Evolutionary conservation across 1,140 invertebrate species (phyloP).

Genomic region (Atopsyche davidsoni): DNA sequence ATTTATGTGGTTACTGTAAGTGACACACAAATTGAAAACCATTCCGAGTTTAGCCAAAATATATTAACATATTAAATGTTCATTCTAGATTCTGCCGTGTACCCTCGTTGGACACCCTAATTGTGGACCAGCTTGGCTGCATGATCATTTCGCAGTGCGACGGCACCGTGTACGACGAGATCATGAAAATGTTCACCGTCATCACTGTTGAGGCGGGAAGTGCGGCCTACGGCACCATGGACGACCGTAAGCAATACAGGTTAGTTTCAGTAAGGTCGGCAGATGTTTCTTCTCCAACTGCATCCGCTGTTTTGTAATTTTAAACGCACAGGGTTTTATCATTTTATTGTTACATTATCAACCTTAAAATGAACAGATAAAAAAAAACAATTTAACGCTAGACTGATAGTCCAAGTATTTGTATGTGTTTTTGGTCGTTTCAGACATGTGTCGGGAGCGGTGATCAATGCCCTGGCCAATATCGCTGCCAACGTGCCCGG

Average conservation of each 20-base stretch:
- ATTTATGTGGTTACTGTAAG: too few species aligned
- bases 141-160: constrained; percentile 92
- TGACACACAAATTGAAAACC: too few species aligned
- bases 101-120: constrained; percentile 84
- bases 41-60: too few species aligned
- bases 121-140: constrained; percentile 94
- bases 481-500: constrained; percentile 91
- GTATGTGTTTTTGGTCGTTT: constrained; percentile 24
- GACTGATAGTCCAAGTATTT: too few species aligned
- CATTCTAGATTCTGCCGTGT: constrained; percentile 73
- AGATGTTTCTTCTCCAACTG: too few species aligned
- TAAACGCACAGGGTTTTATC: background rate
- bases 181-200: constrained; percentile 96
- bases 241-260: constrained; percentile 72
- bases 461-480: constrained; percentile 90
- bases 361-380: too few species aligned
- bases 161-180: constrained; percentile 81
- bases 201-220: constrained; percentile 91
- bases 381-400: too few species aligned
- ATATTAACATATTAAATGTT: too few species aligned
- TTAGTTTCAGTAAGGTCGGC: too few species aligned
- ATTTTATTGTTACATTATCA: constrained; percentile 21
- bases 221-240: constrained; percentile 79
- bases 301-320: too few species aligned
- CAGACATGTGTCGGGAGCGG: constrained; percentile 88